These are phyloP conservation scores for Phenacoccus solenopsis DNA, from an alignment of 1,140 invertebrate genomes.

Conservation along the genomic window DNA sequence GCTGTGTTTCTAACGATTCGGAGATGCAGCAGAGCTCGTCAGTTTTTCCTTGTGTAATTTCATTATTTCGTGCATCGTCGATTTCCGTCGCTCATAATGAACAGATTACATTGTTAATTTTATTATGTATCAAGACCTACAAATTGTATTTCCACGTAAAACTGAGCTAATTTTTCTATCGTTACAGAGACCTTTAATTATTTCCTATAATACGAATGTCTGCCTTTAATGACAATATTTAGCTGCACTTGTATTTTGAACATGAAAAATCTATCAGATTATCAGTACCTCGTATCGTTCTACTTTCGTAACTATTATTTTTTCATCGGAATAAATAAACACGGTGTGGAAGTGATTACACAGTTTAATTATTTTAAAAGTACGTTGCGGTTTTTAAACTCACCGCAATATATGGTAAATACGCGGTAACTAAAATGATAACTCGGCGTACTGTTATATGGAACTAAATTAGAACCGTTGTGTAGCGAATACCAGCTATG, in stretches of 20 bases:
- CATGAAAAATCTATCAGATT: too few relatives aligned
- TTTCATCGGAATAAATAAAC: too few relatives aligned
- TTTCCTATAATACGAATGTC: too few relatives aligned
- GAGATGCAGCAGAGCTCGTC: not conserved
- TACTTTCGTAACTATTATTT: too few relatives aligned
- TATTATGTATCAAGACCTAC: not conserved
- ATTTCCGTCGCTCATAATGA: not conserved
- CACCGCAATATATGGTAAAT: too few relatives aligned
- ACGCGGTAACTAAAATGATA: too few relatives aligned
- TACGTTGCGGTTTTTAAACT: not conserved
- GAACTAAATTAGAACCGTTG: too few relatives aligned
- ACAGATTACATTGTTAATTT: slow-evolving; percentile 3
- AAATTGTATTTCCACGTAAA: not conserved
- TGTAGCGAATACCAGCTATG: too few relatives aligned
- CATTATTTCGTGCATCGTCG: not conserved
- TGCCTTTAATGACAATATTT: too few relatives aligned
- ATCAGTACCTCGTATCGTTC: too few relatives aligned
- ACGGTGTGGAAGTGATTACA: not conserved
- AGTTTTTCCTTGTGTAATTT: not conserved
- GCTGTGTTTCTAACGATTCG: not conserved
- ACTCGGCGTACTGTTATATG: too few relatives aligned
- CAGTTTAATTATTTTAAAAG: not conserved
- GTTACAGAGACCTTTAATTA: not conserved
- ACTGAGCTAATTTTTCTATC: not conserved
- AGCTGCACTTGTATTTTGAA: too few relatives aligned